Conservation (phyloP, 2,797 vertebrate species). For the Perodicticus potto region DNA sequence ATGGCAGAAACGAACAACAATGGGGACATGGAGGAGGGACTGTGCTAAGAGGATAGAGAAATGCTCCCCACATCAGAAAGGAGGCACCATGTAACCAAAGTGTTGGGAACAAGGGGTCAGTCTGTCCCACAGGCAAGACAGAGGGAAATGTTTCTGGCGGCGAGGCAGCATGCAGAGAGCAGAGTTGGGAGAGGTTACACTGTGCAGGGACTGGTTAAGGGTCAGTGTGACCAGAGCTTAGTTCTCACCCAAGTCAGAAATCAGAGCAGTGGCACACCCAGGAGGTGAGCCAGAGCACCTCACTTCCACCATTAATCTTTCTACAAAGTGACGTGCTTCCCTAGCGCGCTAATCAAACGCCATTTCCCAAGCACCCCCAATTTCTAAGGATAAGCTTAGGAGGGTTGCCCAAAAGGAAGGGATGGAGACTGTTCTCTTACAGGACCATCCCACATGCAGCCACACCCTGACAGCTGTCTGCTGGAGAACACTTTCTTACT, state of each 20-base stretch:
- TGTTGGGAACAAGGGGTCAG: neutral
- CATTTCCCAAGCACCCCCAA: neutral
- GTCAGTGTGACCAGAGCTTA: neutral
- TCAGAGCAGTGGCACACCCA: neutral
- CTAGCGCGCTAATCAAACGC: neutral
- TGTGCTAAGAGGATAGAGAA: neutral
- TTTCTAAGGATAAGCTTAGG: neutral
- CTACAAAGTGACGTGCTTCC: neutral
- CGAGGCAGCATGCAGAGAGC: neutral
- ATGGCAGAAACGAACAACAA: neutral
- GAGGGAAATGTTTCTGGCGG: neutral
- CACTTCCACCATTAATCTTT: neutral
- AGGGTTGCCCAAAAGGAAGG: neutral
- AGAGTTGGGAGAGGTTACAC: accelerated
- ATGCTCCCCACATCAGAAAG: neutral
- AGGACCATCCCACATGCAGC: neutral
- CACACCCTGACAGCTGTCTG: neutral
- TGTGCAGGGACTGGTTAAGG: neutral
- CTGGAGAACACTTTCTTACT: neutral
- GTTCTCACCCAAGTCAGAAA: neutral
- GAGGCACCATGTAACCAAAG: accelerated
- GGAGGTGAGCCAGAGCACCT: neutral
- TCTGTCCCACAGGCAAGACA: neutral
- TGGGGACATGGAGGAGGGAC: neutral
- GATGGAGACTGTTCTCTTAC: neutral